Base-by-base conservation (phyloP, 2,113 vertebrate genomes). In the Bufo bufo region DNA sequence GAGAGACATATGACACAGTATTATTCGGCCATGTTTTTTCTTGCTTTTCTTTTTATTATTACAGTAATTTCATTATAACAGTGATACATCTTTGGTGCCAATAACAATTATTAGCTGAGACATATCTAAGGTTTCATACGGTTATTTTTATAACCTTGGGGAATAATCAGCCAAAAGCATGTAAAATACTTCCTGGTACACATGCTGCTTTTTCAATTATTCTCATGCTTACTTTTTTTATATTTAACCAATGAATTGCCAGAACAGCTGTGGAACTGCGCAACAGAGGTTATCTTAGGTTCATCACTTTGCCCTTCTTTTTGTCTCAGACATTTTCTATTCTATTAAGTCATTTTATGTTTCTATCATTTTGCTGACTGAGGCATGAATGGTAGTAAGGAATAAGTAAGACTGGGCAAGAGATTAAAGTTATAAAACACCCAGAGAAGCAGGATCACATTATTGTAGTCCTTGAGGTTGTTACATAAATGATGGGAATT, bases 101-200 rank as follows among this genome's bases (percentile, higher is more conserved):
- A 56, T 19, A 69, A 71, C n/a, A 79, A 66, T 80, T 79, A 86
- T 79, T 79, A 78, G 85, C 75, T 43, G 77, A 80, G 85, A 45
- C 63, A 11, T 87, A 80, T 58, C 77, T 54, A 52, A 87, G 77
- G 50, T 54, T 87, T 80, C 77, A 80, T 71, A 80, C 7, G 59
- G 77, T 54, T 87, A 87, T 71, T 87, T 79, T 80, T 71, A 71
- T 66, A 71, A 80, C 85, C 85, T 71, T 45, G 10, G 85, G 61
- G 85, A 80, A 71, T 87, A 80, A 87, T 87, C 63, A 87, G 85
- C 9, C 77, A 56, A 80, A 69, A 69, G 61, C 50, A 87, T 58
- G 77, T 80, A 87, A 87, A 87, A 87, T 71, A 78, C 77, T 71
- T 80, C 77, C 85, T 79, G 33, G 47, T 71, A 80, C 59, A n/a